Base-by-base conservation (phyloP, 2,113 vertebrate genomes). In the Tragulus kanchil region DNA sequence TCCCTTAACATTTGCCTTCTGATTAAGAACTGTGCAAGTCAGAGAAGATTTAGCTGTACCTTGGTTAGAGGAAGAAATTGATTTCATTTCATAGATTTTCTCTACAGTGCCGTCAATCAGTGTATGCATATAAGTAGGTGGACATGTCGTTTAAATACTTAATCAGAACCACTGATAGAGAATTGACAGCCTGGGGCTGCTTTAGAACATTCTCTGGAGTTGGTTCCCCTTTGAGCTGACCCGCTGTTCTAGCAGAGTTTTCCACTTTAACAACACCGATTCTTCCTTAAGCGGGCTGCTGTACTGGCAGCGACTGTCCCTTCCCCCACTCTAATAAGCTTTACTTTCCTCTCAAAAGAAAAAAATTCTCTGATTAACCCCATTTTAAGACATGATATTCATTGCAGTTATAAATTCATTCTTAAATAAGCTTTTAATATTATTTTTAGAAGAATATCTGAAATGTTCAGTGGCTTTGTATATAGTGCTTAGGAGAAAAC, bases 401-500 rank as follows among this genome's bases (percentile, higher is more conserved):
- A 93, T 45, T 96, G 28, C 16, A 85, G 23, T 95, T 77, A 16
- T 59, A 81, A 88, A 82, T 75, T 94, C 19, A 4, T 83, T 97
- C 89, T 82, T 52, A 92, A 71, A 89, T 61, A 5, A n/a, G 19
- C 71, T 79, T 89, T 88, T 62, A 75, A 45, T 67, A 10, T 71
- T 94, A 65, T 67, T 91, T 96, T 95, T 26, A 28, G 81, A 95
- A 89, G 61, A 91, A 56, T 62, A 69, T 73, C 25, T 61, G 73
- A 93, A 67, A 62, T 67, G n/a, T 56, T 82, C 16, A 64, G 0
- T 81, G 71, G 15, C 28, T 85, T 83, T 4, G 4, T 25, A 75
- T 6, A 56, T 14, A 36, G 1, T 85, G 8, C 58, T 95, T 81
- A 67, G 23, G 26, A 36, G 64, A 85, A 89, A 61, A 6, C 45